Conservation (phyloP, 2,797 vertebrate species). For the Acrossocheilus wenchowensis region DNA sequence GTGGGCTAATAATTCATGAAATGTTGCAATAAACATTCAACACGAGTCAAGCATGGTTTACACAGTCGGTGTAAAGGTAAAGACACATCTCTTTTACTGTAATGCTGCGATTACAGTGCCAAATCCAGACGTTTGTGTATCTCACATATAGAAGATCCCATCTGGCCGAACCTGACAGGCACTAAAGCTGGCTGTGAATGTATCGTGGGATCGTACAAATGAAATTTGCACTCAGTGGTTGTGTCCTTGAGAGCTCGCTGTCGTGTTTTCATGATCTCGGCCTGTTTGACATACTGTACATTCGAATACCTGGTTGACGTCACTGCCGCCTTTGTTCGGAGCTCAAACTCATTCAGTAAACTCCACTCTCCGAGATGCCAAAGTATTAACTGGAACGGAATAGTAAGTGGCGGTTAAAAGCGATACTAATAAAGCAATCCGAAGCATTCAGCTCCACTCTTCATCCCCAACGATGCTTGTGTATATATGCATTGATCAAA, state of each 20-base stretch:
- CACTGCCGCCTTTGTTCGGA: slow-evolving; percentile 55
- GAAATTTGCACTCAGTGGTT: slow-evolving; percentile 3
- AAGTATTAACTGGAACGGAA: slow-evolving; percentile 60
- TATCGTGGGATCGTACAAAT: slow-evolving; percentile 36
- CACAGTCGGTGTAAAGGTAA: slow-evolving; percentile 3
- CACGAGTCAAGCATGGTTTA: slow-evolving; percentile 28
- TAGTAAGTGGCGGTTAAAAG: slow-evolving; percentile 15
- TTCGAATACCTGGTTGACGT: slow-evolving; percentile 42
- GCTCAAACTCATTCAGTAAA: slow-evolving; percentile 46
- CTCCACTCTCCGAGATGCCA: slow-evolving; percentile 60
- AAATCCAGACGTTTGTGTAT: slow-evolving; percentile 23
- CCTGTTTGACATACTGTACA: neutral
- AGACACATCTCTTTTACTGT: slow-evolving; percentile 35
- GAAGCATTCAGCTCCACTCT: slow-evolving; percentile 62
- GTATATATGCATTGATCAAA: slow-evolving; percentile 73
- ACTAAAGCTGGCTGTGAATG: slow-evolving; percentile 43
- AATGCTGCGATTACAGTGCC: slow-evolving; percentile 38
- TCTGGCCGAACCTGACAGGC: neutral
- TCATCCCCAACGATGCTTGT: slow-evolving; percentile 62
- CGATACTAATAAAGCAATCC: slow-evolving; percentile 49
- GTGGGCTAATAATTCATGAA: slow-evolving; percentile 3
- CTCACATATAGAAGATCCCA: neutral
- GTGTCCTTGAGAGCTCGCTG: neutral
- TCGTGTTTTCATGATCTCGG: neutral
- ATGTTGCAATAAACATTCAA: slow-evolving; percentile 11